Evolutionary conservation across 2,113 vertebrate species (phyloP).

Genomic region (Etia nguti): DNA sequence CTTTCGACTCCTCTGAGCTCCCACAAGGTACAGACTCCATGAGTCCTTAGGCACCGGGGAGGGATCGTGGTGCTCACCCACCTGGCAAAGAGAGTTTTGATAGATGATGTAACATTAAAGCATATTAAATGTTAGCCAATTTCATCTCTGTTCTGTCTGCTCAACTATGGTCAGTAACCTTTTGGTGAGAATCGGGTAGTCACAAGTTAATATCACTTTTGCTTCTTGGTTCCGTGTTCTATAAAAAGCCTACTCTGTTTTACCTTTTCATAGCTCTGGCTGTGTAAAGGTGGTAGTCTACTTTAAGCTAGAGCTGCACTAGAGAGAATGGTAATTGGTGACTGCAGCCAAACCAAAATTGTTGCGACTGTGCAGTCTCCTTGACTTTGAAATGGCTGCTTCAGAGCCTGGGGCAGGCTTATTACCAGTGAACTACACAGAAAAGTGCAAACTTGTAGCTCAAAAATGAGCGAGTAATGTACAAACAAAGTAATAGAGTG

Average conservation of each 20-base stretch:
- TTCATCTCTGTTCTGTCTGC: not conserved
- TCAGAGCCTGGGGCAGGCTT: accelerated
- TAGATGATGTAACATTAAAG: not conserved
- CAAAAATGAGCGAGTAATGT: not conserved
- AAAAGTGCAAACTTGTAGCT: not conserved
- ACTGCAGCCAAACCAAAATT: not conserved
- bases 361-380: not conserved
- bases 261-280: accelerated
- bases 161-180: not conserved
- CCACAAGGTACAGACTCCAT: slow-evolving; percentile 79
- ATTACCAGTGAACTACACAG: not conserved
- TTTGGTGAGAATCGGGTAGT: not conserved
- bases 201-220: not conserved
- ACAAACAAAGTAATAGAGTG: not conserved
- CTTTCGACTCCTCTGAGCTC: slow-evolving; percentile 70
- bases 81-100: slow-evolving; percentile 54
- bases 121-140: not conserved
- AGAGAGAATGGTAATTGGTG: not conserved
- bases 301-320: not conserved
- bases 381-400: not conserved
- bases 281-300: not conserved
- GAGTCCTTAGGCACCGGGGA: not conserved
- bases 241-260: accelerated
- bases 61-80: slow-evolving; percentile 64
- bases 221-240: not conserved